Evolutionary conservation across 53 echinoderm and acorn worm species (phyloP), one percentile per base, ranked within the genome.

Genomic region (Holothuria leucospilota): DNA sequence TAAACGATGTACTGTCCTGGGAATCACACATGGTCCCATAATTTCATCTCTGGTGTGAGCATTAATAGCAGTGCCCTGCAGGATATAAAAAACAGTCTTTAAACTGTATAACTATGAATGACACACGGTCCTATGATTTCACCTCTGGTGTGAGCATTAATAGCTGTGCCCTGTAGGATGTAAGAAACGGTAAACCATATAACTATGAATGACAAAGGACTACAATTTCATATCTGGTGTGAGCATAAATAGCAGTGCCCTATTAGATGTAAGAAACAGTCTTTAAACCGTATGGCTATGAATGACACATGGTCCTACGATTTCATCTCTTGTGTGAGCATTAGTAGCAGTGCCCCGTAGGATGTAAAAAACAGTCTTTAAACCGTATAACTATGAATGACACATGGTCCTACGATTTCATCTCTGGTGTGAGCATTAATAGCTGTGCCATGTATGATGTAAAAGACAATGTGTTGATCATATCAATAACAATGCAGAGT

Each of bases 41-140:
- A 94, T 84, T 84, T 96, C 94, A 40, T 94, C 94, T 15, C 96
- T 86, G 2, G 96, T 93, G 80, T 96, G 96, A 15, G 94, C 92
- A 30, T 96, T 90, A 39, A 66, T 75, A 18, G 96, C 96, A 30
- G 29, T 85, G 18, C 94, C 96, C 92, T 96, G 77, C 29, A 65
- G 8, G 18, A 49, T 52, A 2, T 29, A 12, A 53, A 20, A 30
- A 59, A 2, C 46, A 46, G 46, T 46, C 11, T 46, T 11, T 46
- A 46, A 46, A 46, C 46, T 3, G 3, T 34, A 3, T 34, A 34
- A 34, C 1, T 3, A 34, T 34, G 86, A 59, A 96, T 89, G 69
- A 93, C 85, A 21, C 82, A 86, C 1, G 96, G 96, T 14, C 87
- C 91, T 21, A 58, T 0, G 8, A 94, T 78, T 83, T 94, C 93